These are phyloP conservation scores for Xanthorhoe spadicearia DNA, from an alignment of 2,888 invertebrate species.

Conservation along the genomic window DNA sequence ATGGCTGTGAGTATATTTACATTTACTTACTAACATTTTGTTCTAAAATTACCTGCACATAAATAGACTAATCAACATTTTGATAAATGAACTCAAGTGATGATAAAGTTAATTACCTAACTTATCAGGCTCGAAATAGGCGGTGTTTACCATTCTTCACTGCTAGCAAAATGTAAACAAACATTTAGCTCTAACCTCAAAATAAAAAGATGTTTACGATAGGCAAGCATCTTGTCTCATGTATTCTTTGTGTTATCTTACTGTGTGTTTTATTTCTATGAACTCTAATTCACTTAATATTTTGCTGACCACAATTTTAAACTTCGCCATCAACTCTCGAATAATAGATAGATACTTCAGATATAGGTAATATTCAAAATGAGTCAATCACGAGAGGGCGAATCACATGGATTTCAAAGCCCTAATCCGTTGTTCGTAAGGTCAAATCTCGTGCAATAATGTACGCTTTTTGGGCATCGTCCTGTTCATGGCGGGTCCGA, in stretches of 20 bases:
- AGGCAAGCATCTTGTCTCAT: not conserved
- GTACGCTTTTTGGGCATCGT: slow-evolving; percentile 84
- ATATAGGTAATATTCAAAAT: not conserved
- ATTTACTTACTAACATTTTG: not conserved
- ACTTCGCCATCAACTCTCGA: no score
- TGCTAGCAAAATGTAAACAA: slow-evolving; percentile 13
- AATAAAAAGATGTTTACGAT: slow-evolving; percentile 3
- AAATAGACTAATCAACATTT: slow-evolving; percentile 16
- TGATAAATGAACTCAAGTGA: slow-evolving; percentile 21
- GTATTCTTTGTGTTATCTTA: not conserved
- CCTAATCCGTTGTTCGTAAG: slow-evolving; percentile 38
- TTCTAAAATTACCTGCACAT: slow-evolving; percentile 5
- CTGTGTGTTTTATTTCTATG: no score
- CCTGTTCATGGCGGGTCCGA: slow-evolving; percentile 86
- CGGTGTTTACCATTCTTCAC: slow-evolving; percentile 14
- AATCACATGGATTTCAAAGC: not conserved
- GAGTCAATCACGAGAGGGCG: not conserved
- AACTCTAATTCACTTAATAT: no score
- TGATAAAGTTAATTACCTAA: slow-evolving; percentile 13
- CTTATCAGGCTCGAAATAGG: slow-evolving; percentile 24
- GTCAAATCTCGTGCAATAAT: slow-evolving; percentile 62
- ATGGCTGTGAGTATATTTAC: slow-evolving; percentile 19
- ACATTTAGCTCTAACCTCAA: slow-evolving; percentile 7
- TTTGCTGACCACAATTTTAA: no score
- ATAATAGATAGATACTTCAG: no score